A percentile compares a stretch with the other conserved stretches of the same genome.
Conservation (phyloP, 2,888 invertebrate species). For the Anthophora plumipes region DNA sequence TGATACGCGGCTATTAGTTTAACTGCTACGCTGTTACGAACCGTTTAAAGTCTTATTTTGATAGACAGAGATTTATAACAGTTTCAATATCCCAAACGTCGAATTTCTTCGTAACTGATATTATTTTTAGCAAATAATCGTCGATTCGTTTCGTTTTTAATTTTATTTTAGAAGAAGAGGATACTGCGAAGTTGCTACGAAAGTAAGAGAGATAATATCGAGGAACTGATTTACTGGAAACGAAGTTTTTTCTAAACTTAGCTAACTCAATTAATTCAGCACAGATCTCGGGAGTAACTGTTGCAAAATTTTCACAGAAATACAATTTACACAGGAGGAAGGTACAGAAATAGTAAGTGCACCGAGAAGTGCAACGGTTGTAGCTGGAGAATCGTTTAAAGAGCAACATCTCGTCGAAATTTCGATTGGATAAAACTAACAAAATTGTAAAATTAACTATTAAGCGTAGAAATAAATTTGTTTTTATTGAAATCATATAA, state of each 20-base stretch:
- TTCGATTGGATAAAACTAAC: neutral
- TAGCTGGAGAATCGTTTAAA: neutral
- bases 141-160: neutral
- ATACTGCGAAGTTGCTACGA: neutral
- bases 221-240: conserved; percentile 1
- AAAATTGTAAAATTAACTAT: neutral
- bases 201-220: conserved; percentile 3
- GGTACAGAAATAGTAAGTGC: conserved; percentile 11
- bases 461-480: too few species aligned
- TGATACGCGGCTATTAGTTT: conserved; percentile 35
- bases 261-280: conserved; percentile 18
- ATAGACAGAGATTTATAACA: neutral
- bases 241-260: conserved; percentile 6
- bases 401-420: neutral
- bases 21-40: conserved; percentile 20
- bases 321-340: conserved; percentile 13
- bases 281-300: neutral
- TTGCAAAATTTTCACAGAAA: conserved; percentile 20
- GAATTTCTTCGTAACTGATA: neutral
- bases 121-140: neutral
- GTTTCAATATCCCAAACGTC: neutral
- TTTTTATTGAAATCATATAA: too few species aligned
- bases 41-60: neutral
- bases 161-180: neutral
- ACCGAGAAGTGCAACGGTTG: conserved; percentile 3